A percentile compares a stretch with the other conserved stretches of the same genome.
These are phyloP conservation scores for Nesidiocoris tenuis DNA, from an alignment of 2,888 invertebrate species.

Conservation along the genomic window DNA sequence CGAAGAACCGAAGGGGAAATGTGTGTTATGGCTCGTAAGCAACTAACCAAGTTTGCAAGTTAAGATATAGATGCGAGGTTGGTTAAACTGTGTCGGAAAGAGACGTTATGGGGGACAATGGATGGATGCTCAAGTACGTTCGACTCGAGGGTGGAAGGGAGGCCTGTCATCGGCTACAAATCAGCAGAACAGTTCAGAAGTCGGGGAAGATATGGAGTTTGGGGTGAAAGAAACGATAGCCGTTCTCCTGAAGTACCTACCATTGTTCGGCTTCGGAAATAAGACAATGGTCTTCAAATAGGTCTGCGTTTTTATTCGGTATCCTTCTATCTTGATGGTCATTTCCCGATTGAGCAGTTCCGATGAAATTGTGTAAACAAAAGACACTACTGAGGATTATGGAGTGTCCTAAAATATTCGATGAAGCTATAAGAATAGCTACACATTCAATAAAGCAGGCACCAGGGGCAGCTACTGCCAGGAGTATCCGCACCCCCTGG, in stretches of 20 bases:
- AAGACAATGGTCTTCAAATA: background rate
- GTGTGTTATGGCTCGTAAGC: constrained; percentile 43
- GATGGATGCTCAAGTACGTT: background rate
- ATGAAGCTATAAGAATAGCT: too few relatives aligned
- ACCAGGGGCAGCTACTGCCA: too few relatives aligned
- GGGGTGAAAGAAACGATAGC: constrained; percentile 14
- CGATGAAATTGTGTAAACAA: too few relatives aligned
- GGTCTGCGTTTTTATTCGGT: background rate
- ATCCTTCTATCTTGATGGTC: background rate
- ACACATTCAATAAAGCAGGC: too few relatives aligned
- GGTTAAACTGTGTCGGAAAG: constrained; percentile 16
- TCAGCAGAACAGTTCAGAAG: constrained; percentile 12
- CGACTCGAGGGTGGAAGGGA: background rate
- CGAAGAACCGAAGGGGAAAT: constrained; percentile 4
- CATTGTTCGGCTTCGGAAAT: background rate
- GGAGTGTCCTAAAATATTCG: too few relatives aligned
- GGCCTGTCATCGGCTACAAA: constrained; percentile 44
- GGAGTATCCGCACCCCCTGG: too few relatives aligned
- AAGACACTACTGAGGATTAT: too few relatives aligned
- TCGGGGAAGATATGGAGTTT: constrained; percentile 33
- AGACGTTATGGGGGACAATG: constrained; percentile 35
- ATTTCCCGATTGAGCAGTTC: background rate
- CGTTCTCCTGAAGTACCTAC: background rate
- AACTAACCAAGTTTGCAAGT: constrained; percentile 43
- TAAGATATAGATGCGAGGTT: constrained; percentile 5